phyloP scores from a whole-genome alignment of 2,113 vertebrate species.

The Platysternon megacephalum region DNA sequence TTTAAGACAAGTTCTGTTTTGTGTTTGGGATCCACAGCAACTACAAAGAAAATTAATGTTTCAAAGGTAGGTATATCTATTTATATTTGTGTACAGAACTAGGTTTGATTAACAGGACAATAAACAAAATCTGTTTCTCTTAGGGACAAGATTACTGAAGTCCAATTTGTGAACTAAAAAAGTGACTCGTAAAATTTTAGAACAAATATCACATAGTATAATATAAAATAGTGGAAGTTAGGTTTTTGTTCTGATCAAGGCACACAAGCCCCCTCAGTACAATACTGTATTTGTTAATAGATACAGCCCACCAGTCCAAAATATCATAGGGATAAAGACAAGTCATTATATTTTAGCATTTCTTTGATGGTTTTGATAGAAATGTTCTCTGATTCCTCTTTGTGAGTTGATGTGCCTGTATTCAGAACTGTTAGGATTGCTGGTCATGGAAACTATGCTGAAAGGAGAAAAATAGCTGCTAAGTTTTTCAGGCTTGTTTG shows the following conservation, averaged over 20 bases:
- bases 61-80: neutral
- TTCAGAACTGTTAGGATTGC: neutral
- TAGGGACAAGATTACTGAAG: neutral
- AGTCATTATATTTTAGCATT: rapidly evolving
- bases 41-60: conserved; percentile 20
- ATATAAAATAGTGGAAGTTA: neutral
- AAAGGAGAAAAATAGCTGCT: neutral
- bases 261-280: neutral
- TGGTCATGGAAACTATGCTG: neutral
- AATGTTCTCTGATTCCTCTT: neutral
- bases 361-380: neutral
- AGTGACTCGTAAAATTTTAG: neutral
- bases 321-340: neutral
- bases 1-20: neutral
- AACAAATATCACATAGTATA: neutral
- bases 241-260: neutral
- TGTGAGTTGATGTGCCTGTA: neutral
- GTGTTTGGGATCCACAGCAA: conserved; percentile 9
- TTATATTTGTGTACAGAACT: neutral
- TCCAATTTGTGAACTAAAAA: neutral
- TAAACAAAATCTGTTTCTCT: neutral
- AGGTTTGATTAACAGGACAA: neutral
- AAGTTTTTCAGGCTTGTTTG: neutral
- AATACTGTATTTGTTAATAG: neutral
- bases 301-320: neutral